Evolutionary conservation across 2,888 invertebrate genomes (phyloP), one percentile per base, ranked within the genome.

Genomic region (Polyommatus icarus): DNA sequence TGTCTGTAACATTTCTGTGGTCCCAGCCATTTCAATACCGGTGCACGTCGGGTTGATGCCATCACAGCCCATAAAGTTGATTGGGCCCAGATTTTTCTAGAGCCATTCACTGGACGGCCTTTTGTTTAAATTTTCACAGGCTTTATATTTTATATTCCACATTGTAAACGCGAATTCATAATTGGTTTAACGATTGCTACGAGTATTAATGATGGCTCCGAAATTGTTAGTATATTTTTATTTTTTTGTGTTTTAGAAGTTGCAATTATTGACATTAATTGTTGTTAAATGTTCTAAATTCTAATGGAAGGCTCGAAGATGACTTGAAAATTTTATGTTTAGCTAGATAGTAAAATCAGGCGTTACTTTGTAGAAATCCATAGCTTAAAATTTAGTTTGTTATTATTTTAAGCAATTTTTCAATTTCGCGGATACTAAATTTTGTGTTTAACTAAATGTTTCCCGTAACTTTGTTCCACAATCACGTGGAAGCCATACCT

Each of bases 21-120:
- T 10, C 20, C 24, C 67, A 12, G 77, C 78, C 81, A 80, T 82
- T 82, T 81, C 83, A 82, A 82, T 82, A 82, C 81, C 80, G 82
- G 80, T 81, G 80, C 80, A 81, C 79, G 79, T 78, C 76, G 76
- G 77, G 79, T 80, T 81, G 79, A 81, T 81, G 79, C 78, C 80
- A 80, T 82, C 76, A 71, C 77, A 46, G 46, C 50, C 76, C 78
- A 78, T 80, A 78, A 79, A 79, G 80, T 79, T 78, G 78, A 79
- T 75, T 75, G 75, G 75, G 50, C 29, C 73, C 50, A 29, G 75
- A 75, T 75, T 75, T 75, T 75, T 75, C 24, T 75, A 75, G 75
- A 29, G 75, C 54, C 75, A 46, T 75, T 29, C 50, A 46, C 50
- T 75, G 54, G 40, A 50, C 24, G 75, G 29, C 29, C 54, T 75